These are phyloP conservation scores for Idaea biselata DNA, from an alignment of 2,888 invertebrate species.

Conservation along the genomic window DNA sequence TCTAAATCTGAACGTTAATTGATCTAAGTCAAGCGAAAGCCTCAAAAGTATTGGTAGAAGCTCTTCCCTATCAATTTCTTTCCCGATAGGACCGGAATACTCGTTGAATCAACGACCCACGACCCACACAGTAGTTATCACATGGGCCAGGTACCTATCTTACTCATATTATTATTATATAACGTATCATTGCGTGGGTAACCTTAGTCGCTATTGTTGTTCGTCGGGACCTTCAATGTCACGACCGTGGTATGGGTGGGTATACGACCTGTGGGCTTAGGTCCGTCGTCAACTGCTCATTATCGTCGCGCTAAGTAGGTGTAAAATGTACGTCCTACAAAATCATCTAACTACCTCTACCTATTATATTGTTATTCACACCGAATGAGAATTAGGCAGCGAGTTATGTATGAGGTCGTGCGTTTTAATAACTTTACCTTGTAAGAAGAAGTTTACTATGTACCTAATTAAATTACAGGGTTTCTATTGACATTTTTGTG, in stretches of 20 bases:
- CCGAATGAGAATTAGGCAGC: slow-evolving; percentile 26
- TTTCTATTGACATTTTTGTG: background rate
- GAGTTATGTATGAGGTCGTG: background rate
- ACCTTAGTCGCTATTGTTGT: slow-evolving; percentile 46
- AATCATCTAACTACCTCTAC: background rate
- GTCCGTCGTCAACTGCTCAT: slow-evolving; percentile 30
- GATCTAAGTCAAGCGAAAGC: too few relatives aligned
- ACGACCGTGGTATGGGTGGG: slow-evolving; percentile 62
- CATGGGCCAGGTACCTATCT: too few relatives aligned
- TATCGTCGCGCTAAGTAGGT: slow-evolving; percentile 34
- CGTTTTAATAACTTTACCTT: background rate
- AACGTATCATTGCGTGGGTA: slow-evolving; percentile 48
- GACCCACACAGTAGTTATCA: too few relatives aligned
- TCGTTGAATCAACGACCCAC: too few relatives aligned
- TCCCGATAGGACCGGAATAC: too few relatives aligned
- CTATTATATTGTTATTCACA: slow-evolving; percentile 31
- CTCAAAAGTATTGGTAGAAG: too few relatives aligned
- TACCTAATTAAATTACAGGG: slow-evolving; percentile 21
- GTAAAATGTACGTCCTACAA: slow-evolving; percentile 24
- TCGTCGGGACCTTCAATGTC: slow-evolving; percentile 62
- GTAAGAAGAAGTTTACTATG: slow-evolving; percentile 8
- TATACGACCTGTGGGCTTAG: slow-evolving; percentile 48
- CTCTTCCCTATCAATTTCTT: too few relatives aligned
- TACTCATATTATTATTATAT: slow-evolving; percentile 49
- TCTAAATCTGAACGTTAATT: too few relatives aligned